Percentiles rank a stretch among this genome's conserved stretches.
Conservation (phyloP, 2,888 invertebrate genomes). For the Dryomyza anilis region DNA sequence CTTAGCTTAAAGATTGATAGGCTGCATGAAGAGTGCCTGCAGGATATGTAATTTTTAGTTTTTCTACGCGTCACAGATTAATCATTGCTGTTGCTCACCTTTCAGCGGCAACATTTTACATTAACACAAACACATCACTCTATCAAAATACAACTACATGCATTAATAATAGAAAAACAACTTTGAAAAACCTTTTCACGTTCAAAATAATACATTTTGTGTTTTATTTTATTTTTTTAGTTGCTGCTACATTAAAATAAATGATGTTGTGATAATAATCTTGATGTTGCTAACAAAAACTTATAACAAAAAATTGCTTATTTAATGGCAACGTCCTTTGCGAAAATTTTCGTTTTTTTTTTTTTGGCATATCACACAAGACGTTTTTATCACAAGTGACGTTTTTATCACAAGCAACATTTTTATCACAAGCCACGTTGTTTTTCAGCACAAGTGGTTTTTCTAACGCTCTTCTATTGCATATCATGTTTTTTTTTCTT, state of each 20-base stretch:
- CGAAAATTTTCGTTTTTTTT: not conserved
- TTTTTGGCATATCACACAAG: not conserved
- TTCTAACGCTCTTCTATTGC: no score
- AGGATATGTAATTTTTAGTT: not conserved
- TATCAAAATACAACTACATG: not conserved
- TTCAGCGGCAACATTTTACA: constrained; percentile 21
- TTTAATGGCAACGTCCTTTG: not conserved
- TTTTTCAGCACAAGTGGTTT: not conserved
- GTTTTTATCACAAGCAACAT: not conserved
- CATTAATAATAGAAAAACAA: not conserved
- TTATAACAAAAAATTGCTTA: constrained; percentile 14
- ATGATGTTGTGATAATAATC: constrained; percentile 48
- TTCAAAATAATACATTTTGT: no score
- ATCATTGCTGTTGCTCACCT: constrained; percentile 36
- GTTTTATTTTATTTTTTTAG: constrained; percentile 11
- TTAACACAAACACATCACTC: constrained; percentile 41
- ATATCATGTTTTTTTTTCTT: not conserved
- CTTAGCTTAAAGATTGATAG: constrained; percentile 8
- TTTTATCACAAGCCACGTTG: not conserved
- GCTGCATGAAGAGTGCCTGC: not conserved
- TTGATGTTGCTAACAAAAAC: constrained; percentile 35
- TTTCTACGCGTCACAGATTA: constrained; percentile 37
- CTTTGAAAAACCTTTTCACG: not conserved
- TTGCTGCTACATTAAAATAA: constrained; percentile 43
- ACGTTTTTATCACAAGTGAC: no score